Conservation (phyloP, 2,888 invertebrate species). For the Pristionchus exspectatus region DNA sequence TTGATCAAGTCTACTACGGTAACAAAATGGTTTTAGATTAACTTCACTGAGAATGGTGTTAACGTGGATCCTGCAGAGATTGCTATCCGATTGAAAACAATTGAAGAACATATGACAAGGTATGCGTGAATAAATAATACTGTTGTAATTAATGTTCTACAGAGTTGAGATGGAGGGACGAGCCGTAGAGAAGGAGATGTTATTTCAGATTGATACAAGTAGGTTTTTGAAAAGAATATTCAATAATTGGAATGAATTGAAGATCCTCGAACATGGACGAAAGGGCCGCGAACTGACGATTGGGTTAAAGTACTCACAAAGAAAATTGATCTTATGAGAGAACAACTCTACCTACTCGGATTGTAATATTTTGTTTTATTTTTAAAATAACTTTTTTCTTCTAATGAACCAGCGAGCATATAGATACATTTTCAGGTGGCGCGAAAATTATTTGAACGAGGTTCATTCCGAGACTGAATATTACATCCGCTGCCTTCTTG, state of each 20-base stretch:
- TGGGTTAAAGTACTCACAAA: slow-evolving; percentile 55
- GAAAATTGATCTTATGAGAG: slow-evolving; percentile 56
- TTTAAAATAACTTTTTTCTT: background rate
- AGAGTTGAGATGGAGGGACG: slow-evolving; percentile 56
- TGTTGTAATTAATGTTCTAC: background rate
- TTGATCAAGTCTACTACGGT: background rate
- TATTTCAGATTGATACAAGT: slow-evolving; percentile 59
- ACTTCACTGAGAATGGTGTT: slow-evolving; percentile 53
- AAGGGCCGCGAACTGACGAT: slow-evolving; percentile 55
- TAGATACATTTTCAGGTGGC: slow-evolving; percentile 53
- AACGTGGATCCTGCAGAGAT: slow-evolving; percentile 56
- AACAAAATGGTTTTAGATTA: slow-evolving; percentile 53
- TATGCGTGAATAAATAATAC: background rate
- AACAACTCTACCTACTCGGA: slow-evolving; percentile 56
- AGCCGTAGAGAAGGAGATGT: slow-evolving; percentile 59
- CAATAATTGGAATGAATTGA: background rate
- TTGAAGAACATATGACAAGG: slow-evolving; percentile 56
- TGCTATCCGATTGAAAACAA: slow-evolving; percentile 33
- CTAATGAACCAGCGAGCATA: background rate
- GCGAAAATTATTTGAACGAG: slow-evolving; percentile 58
- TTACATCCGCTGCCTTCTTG: slow-evolving; percentile 56
- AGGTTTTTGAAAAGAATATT: background rate
- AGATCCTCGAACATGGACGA: slow-evolving; percentile 59
- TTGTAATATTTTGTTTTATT: slow-evolving; percentile 44
- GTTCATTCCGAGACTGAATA: slow-evolving; percentile 59